phyloP scores from a whole-genome alignment of 2,797 vertebrate species.

The Danio aesculapii region DNA sequence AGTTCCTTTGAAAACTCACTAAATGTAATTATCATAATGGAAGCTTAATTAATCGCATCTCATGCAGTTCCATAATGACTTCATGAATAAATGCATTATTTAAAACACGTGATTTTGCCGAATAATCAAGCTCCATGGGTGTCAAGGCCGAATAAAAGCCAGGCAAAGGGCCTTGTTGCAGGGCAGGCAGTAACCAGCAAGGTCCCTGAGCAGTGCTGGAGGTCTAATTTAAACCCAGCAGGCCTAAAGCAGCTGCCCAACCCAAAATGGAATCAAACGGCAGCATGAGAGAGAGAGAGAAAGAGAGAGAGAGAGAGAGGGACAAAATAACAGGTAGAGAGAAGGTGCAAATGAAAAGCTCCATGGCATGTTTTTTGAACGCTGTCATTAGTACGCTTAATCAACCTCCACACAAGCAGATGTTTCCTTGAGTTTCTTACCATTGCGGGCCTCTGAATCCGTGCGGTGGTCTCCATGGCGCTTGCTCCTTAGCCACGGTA shows the following conservation, averaged over 20 bases:
- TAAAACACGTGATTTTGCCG: background rate
- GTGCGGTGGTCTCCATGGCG: conserved; percentile 82
- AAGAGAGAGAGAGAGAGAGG: conserved; percentile 41
- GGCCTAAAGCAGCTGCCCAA: conserved; percentile 78
- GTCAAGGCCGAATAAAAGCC: background rate
- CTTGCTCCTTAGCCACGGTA: conserved; percentile 75
- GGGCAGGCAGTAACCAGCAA: conserved; percentile 58
- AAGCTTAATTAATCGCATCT: background rate
- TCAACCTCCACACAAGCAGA: conserved; percentile 36
- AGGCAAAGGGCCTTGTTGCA: conserved; percentile 8
- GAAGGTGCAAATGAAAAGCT: conserved; percentile 6
- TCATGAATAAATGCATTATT: background rate
- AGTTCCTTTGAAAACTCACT: background rate
- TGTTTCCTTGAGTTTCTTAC: conserved; percentile 74
- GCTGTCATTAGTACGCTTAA: background rate
- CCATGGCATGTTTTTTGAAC: background rate
- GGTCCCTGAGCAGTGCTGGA: conserved; percentile 69
- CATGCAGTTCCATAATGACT: background rate
- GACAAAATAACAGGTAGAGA: conserved; percentile 17
- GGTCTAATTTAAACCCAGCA: conserved; percentile 85
- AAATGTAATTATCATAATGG: background rate
- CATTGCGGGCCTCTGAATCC: conserved; percentile 80
- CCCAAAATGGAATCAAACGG: conserved; percentile 81
- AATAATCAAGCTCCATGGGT: conserved; percentile 6
- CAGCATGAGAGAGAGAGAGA: conserved; percentile 58